A percentile compares a stretch with the other conserved stretches of the same genome.
Conservation (phyloP, 92 coral and sea anemone genomes). For the Epizoanthus stellaris region DNA sequence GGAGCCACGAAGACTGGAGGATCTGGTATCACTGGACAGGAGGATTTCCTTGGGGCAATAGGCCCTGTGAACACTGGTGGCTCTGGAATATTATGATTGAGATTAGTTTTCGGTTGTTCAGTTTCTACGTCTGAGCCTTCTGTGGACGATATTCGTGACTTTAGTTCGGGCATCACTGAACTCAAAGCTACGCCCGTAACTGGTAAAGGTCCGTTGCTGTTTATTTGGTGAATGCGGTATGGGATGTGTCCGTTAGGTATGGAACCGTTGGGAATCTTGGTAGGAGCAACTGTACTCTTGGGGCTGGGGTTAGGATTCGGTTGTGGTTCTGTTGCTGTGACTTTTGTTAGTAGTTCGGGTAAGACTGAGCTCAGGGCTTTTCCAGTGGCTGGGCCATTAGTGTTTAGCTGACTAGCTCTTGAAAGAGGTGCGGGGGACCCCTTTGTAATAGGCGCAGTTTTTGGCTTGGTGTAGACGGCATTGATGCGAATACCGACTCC, state of each 20-base stretch:
- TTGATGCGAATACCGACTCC: background rate
- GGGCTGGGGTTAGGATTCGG: background rate
- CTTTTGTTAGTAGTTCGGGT: constrained; percentile 29
- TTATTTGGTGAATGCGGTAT: background rate
- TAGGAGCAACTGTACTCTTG: background rate
- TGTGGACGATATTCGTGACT: background rate
- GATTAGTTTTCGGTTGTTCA: background rate
- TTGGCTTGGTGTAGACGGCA: background rate
- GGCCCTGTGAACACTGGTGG: constrained; percentile 20
- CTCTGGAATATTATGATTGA: background rate
- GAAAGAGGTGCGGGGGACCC: background rate
- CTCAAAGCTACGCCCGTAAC: background rate
- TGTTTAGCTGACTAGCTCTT: background rate
- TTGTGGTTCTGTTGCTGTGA: background rate
- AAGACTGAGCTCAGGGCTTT: background rate
- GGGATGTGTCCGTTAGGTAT: constrained; percentile 4
- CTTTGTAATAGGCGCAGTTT: background rate
- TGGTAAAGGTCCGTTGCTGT: background rate
- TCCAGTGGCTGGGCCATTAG: background rate
- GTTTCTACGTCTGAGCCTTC: background rate
- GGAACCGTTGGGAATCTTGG: background rate
- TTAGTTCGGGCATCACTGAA: background rate
- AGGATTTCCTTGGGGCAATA: background rate
- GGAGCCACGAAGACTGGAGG: constrained; percentile 4
- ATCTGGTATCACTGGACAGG: background rate